Conservation (phyloP, 2,888 invertebrate genomes). For the Lasioglossum marginatum region DNA sequence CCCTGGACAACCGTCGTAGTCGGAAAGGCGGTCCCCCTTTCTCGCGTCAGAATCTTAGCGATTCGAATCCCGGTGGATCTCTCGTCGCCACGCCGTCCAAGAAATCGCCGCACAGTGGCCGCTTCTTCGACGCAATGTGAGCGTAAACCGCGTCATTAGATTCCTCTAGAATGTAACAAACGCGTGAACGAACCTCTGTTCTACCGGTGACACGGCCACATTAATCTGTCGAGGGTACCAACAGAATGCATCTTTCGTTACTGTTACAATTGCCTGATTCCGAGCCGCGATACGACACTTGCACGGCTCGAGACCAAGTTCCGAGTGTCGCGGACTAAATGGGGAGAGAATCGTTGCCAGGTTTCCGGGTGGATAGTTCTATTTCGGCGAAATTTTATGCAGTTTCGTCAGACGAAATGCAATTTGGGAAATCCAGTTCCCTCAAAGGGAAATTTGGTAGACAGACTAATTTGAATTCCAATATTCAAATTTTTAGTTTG, state of each 20-base stretch:
- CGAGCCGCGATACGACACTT: background rate
- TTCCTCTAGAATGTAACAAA: background rate
- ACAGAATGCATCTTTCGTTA: background rate
- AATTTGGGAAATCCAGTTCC: no score
- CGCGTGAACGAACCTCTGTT: background rate
- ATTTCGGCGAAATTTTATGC: no score
- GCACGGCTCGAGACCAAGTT: background rate
- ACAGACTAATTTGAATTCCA: no score
- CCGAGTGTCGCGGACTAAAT: background rate
- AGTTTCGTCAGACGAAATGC: no score
- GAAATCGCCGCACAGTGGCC: conserved; percentile 15
- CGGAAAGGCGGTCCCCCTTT: background rate
- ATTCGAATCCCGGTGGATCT: background rate
- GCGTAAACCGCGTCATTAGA: conserved; percentile 18
- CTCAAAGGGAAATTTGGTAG: no score
- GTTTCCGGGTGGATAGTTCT: background rate
- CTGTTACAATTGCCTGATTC: background rate
- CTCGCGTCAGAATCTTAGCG: conserved; percentile 14
- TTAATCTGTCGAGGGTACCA: background rate
- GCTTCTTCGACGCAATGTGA: conserved; percentile 16
- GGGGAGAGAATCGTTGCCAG: background rate
- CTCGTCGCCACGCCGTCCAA: background rate
- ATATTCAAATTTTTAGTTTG: background rate
- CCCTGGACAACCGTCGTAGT: background rate
- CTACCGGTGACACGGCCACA: background rate